Base-by-base conservation (phyloP, 1,140 invertebrate genomes). In the Fopius arisanus region DNA sequence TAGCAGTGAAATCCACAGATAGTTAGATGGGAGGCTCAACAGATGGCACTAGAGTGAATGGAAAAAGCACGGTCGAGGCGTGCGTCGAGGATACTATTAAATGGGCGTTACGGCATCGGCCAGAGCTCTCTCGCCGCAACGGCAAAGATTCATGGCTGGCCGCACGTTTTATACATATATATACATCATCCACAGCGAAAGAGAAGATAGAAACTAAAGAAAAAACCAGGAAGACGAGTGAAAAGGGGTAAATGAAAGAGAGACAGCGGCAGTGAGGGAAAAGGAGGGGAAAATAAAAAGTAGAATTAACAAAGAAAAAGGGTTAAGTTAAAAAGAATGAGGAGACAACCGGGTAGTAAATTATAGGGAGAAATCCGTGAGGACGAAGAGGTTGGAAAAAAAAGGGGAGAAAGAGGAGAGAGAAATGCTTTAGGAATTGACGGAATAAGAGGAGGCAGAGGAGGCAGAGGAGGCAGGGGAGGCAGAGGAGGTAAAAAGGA, bases 111-210 rank as follows among this genome's bases (percentile, higher is more conserved):
- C 79, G 84, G 54, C 54, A 79, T 81, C 76, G 76, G 67, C n/a
- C 75, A 66, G 67, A 77, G 81, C 79, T 79, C 81, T 59, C 54
- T 59, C 54, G 54, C 54, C 54, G 54, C 54, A 59, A 59, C 82
- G 79, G 82, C 79, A 79, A 84, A 85, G 85, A 87, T 87, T 87
- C 87, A 87, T 87, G 87, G 86, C 87, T 87, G 86, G 83, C 83
- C 33, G 73, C 68, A 68, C 68, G 28, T 69, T 51, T 43, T 33
- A 19, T 31, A 41, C 37, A 23, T 59, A 40, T 40, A 41, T 37
- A 54, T 63, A 40, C 54, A 29, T 62, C 28, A 63, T 71, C 59
- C 31, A 69, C 26, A 40, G 66, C 37, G 16, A 29, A 33, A 41
- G 62, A 43, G 74, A 54, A 72, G 29, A 71, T 70, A 67, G 41